Conservation (phyloP, 35 echinoderm and acorn worm species). For the Amphiura filiformis region DNA sequence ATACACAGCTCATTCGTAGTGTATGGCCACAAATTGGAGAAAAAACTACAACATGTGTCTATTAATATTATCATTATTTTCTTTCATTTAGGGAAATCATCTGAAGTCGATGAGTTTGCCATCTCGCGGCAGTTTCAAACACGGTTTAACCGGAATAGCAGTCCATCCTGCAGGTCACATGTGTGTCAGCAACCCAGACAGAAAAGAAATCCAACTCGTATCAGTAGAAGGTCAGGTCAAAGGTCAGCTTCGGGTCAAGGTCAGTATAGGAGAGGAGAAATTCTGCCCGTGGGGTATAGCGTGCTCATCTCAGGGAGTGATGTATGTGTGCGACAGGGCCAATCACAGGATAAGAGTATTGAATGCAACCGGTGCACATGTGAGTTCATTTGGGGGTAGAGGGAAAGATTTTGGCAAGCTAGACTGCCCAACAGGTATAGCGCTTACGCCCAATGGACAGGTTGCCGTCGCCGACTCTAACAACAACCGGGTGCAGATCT, state of each 20-base stretch:
- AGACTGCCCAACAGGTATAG: conserved; percentile 10
- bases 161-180: neutral
- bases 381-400: neutral
- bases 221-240: neutral
- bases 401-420: conserved; percentile 15
- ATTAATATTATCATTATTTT: too few species aligned
- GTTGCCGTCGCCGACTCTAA: conserved; percentile 32
- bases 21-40: too few species aligned
- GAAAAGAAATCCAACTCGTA: neutral
- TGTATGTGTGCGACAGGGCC: conserved; percentile 36
- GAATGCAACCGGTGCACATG: neutral
- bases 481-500: conserved; percentile 34
- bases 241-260: neutral
- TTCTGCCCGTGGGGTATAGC: conserved; percentile 40
- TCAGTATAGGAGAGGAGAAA: neutral
- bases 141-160: neutral
- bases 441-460: conserved; percentile 32
- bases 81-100: neutral
- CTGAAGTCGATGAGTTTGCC: neutral
- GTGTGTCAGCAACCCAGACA: conserved; percentile 19
- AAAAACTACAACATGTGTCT: too few species aligned
- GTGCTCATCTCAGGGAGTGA: neutral
- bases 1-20: too few species aligned
- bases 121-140: neutral
- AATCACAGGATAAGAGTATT: conserved; percentile 34